Evolutionary conservation across 2,797 vertebrate species (phyloP), one percentile per base, ranked within the genome.

Genomic region (Pampus argenteus): DNA sequence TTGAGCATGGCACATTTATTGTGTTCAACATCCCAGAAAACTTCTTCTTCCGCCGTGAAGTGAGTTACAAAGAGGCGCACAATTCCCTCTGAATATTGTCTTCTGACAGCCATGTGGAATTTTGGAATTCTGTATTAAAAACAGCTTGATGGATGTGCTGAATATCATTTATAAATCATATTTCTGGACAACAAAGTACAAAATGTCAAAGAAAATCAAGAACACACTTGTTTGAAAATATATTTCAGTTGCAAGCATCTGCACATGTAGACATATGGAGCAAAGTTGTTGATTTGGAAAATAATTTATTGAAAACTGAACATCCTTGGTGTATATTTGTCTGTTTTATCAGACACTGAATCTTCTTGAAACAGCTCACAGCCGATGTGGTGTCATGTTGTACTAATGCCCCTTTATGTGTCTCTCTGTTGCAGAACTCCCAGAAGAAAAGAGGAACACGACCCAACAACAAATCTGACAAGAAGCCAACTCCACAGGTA

Each of bases 371-470:
- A 56, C 42, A 20, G 8, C 13, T 31, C 25, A 31, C 34, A 57
- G 66, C 47, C 2, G 0, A 50, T 66, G 17, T 28, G 18, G 3
- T 42, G 49, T 59, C 51, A 56, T 31, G 15, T 31, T 28, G 57
- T 45, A 9, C 62, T 81, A 75, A 86, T 55, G 14, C 70, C 18
- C 17, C 18, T 66, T 2, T 78, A 11, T 86, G 4, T 88, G 52
- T 81, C 57, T 85, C 3, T 86, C 3, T 87, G 72, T 73, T 91
- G 40, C 89, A 99, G 97, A 98, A 96, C 82, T 96, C 96, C 77
- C 92, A 97, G 92, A 99, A 98, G 94, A 99, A 98, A 89, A 93
- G 97, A 87, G 93, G 93, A 17, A 93, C 95, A 22, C 94, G 98
- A 44, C 95, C 96, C 72, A 78, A 95, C 28, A 96, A 96, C 87